Percentiles rank a stretch among this genome's conserved stretches.
Evolutionary conservation across 2,888 invertebrate genomes (phyloP).

Genomic region (Oligia strigilis): DNA sequence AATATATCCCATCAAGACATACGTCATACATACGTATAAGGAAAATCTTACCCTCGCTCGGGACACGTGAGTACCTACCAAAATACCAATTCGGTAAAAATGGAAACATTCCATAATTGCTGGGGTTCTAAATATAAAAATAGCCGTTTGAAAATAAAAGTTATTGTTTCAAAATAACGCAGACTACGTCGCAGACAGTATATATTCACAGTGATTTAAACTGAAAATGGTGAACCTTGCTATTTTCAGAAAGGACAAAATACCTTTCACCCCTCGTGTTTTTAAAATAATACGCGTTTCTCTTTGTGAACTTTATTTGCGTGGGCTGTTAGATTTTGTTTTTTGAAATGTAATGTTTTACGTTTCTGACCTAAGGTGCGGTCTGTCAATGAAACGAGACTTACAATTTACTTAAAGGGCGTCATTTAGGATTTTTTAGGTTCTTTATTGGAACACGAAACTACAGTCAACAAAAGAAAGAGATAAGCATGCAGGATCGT

Average conservation of each 20-base stretch:
- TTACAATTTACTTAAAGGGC: neutral
- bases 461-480: too few relatives aligned
- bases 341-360: neutral
- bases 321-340: neutral
- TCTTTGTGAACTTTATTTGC: slow-evolving; percentile 8
- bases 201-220: slow-evolving; percentile 17
- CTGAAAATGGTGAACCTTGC: neutral
- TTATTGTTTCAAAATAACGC: slow-evolving; percentile 35
- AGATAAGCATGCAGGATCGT: too few relatives aligned
- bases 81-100: neutral
- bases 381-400: neutral
- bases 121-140: slow-evolving; percentile 8
- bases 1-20: neutral
- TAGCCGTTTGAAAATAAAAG: slow-evolving; percentile 20
- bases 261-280: neutral
- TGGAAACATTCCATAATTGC: neutral
- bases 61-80: too few relatives aligned
- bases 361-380: neutral
- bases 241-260: slow-evolving; percentile 40
- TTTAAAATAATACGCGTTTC: slow-evolving; percentile 12
- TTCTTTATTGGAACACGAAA: too few relatives aligned
- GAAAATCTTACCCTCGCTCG: neutral
- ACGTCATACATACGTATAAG: neutral
- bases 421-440: neutral
- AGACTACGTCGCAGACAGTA: slow-evolving; percentile 18